Evolutionary conservation across 35 echinoderm and acorn worm genomes (phyloP).

Genomic region (Chiridota heheva): DNA sequence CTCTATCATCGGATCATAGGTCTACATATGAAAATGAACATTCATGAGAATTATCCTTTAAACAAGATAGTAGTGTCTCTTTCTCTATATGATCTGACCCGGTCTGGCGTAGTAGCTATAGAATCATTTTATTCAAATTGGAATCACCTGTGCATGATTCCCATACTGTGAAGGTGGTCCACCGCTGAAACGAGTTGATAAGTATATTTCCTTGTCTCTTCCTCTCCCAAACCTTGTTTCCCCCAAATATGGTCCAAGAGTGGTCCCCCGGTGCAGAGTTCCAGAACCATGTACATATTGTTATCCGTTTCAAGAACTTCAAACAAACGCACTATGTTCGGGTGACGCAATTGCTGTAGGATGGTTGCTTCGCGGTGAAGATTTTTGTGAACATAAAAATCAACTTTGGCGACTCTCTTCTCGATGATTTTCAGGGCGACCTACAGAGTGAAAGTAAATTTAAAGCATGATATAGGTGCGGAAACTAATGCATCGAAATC

Average conservation of each 20-base stretch:
- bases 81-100: too few relatives aligned
- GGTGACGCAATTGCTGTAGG: slow-evolving; percentile 74
- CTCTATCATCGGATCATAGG: too few relatives aligned
- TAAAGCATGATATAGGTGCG: neutral
- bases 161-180: slow-evolving; percentile 81
- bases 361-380: slow-evolving; percentile 78
- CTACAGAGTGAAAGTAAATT: slow-evolving; percentile 36
- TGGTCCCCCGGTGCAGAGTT: slow-evolving; percentile 85
- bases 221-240: slow-evolving; percentile 56
- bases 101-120: too few relatives aligned
- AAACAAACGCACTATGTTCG: slow-evolving; percentile 75
- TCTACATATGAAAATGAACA: too few relatives aligned
- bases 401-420: slow-evolving; percentile 61
- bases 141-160: slow-evolving; percentile 87
- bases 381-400: slow-evolving; percentile 79
- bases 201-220: slow-evolving; percentile 59
- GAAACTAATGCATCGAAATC: neutral
- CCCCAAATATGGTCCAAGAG: slow-evolving; percentile 75
- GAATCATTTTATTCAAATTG: too few relatives aligned
- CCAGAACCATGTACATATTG: slow-evolving; percentile 84
- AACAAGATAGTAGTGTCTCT: too few relatives aligned
- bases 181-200: slow-evolving; percentile 87
- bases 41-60: too few relatives aligned
- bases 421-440: slow-evolving; percentile 96
- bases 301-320: slow-evolving; percentile 98